Base-by-base conservation (phyloP, 2,888 invertebrate genomes). In the Drosophila planitibia region DNA sequence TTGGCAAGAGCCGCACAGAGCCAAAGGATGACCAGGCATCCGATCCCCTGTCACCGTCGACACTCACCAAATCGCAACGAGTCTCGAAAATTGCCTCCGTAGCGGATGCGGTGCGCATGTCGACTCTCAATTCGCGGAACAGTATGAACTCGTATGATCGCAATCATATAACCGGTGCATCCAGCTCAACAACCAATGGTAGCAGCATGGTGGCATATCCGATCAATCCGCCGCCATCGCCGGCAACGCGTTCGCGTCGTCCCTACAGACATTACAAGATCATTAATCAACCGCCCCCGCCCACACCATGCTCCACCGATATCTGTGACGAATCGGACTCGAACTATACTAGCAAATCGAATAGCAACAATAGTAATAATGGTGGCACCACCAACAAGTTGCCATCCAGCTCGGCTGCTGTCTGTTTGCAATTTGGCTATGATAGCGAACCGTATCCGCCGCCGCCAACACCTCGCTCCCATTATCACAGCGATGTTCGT, bases 291-390 rank as follows among this genome's bases (percentile, higher is more conserved):
- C 97, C 97, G 0, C 98, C 98, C 10, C 98, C 98, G 33, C 98
- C 98, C 16, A 98, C 98, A 30, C 98, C 98, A 0, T 98, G 98
- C 91, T 97, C 97, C 81, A 98, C 98, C 41, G 98, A 98, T 84
- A 97, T 98, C 80, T 98, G 98, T 89, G 97, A 98, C 92, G 97
- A 97, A 93, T 97, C 97, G 32, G 97, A 97, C 90, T 96, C 96
- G 68, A 96, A 96, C 91, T 96, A 96, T 85, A 95, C 95, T 16
- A 94, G 94, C 49, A 94, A 94, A 70, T 94, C 94, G 79, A 94
- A 93, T 74, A 93, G 93, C 74, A 92, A 92, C 53, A 92, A 93
- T 66, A 92, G 92, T 70, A 89, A 91, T 92, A 90, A 94, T 39
- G 90, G 84, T 25, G 22, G 47, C 25, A 25, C 16, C 12, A 90